Evolutionary conservation across 2,888 invertebrate genomes (phyloP).

Genomic region (Nomada lathburiana): DNA sequence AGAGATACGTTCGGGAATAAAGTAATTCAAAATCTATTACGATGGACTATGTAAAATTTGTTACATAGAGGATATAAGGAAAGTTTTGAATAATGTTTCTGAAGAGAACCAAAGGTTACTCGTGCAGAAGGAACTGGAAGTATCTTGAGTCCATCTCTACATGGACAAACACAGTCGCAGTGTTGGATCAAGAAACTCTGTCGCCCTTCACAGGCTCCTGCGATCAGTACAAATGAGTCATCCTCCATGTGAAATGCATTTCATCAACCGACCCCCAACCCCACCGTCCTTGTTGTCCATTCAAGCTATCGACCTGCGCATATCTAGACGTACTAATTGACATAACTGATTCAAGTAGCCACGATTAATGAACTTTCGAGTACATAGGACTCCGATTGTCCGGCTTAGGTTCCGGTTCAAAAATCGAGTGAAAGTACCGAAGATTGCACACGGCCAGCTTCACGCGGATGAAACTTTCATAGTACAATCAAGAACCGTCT

Average conservation of each 20-base stretch:
- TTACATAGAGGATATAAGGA: neutral
- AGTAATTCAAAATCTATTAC: neutral
- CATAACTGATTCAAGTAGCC: neutral
- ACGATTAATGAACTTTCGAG: conserved; percentile 38
- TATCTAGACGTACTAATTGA: neutral
- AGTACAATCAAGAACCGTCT: conserved; percentile 14
- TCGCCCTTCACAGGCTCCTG: conserved; percentile 62
- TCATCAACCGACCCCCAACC: conserved; percentile 42
- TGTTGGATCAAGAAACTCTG: conserved; percentile 61
- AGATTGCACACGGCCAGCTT: conserved; percentile 26
- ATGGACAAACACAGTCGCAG: conserved; percentile 48
- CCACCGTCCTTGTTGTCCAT: neutral
- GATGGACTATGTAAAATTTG: neutral
- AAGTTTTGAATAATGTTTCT: neutral
- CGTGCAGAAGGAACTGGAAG: neutral
- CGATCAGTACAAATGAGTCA: conserved; percentile 60
- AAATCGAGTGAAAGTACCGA: conserved; percentile 49
- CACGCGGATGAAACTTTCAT: conserved; percentile 34
- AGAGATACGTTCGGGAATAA: no score
- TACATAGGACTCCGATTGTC: conserved; percentile 15
- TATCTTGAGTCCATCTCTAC: conserved; percentile 32
- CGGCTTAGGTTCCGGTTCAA: conserved; percentile 26
- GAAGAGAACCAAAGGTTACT: conserved; percentile 1
- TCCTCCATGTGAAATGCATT: conserved; percentile 51
- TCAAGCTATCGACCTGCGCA: conserved; percentile 2